Percentiles rank a stretch among this genome's conserved stretches.
Conservation (phyloP, 2,888 invertebrate genomes). For the Cremastinae sp. region DNA sequence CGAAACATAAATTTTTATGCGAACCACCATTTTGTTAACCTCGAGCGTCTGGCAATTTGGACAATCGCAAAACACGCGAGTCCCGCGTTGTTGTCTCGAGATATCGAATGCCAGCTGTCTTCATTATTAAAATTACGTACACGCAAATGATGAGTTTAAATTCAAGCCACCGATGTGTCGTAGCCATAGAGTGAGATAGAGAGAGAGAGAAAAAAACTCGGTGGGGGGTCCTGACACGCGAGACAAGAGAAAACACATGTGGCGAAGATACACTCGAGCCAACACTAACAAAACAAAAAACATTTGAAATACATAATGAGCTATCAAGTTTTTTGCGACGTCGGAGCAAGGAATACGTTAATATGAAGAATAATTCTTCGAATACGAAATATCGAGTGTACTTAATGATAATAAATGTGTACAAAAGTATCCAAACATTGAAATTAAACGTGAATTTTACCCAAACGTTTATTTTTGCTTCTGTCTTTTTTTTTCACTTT, state of each 20-base stretch:
- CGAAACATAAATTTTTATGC: conserved; percentile 62
- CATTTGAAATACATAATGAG: conserved; percentile 8
- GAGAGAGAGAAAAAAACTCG: conserved; percentile 12
- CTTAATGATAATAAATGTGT: conserved; percentile 11
- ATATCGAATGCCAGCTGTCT: conserved; percentile 3
- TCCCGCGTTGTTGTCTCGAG: background rate
- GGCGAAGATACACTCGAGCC: conserved; percentile 21
- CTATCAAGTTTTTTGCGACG: conserved; percentile 22
- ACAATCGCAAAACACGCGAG: background rate
- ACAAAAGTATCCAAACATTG: background rate
- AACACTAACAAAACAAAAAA: conserved; percentile 1
- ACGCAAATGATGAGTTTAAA: too few species aligned
- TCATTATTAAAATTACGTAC: too few species aligned
- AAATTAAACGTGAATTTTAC: too few species aligned
- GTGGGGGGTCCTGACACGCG: conserved; percentile 49
- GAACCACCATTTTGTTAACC: conserved; percentile 3
- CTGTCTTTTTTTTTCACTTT: conserved; percentile 4
- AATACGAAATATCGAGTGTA: conserved; percentile 21
- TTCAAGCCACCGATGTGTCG: too few species aligned
- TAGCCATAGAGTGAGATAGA: conserved; percentile 4
- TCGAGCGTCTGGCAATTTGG: background rate
- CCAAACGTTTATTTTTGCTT: too few species aligned
- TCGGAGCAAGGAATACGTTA: conserved; percentile 44
- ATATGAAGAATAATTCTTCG: conserved; percentile 30
- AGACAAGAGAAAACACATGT: conserved; percentile 53